These are phyloP conservation scores for Gallinago jamesoni DNA, from an alignment of 2,113 vertebrate species.

Conservation along the genomic window DNA sequence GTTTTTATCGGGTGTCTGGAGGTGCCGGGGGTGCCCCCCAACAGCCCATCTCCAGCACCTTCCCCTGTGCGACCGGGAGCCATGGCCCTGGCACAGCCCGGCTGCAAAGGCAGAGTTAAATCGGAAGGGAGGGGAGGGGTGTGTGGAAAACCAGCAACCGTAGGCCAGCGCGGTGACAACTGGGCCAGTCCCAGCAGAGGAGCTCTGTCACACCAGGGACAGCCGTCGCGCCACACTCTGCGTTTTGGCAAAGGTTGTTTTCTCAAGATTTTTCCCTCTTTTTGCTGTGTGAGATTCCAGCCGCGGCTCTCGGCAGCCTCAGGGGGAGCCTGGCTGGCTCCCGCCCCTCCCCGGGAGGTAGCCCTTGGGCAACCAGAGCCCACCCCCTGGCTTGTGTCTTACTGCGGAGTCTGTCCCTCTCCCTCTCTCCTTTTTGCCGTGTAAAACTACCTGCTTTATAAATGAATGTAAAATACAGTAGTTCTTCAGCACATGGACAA, in stretches of 20 bases:
- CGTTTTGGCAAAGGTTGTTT: background rate
- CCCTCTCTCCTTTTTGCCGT: constrained; percentile 8
- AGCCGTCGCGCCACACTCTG: fast-evolving
- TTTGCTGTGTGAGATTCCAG: background rate
- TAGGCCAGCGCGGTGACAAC: no score
- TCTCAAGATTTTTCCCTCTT: background rate
- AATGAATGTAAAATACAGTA: constrained; percentile 79
- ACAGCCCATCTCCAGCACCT: fast-evolving
- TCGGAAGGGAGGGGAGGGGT: fast-evolving
- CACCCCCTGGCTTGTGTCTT: constrained; percentile 37
- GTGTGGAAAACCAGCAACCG: fast-evolving
- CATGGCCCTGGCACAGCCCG: fast-evolving
- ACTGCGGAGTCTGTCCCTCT: background rate
- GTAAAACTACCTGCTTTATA: constrained; percentile 68
- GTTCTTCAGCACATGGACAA: constrained; percentile 80
- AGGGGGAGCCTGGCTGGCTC: no score
- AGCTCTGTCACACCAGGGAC: background rate
- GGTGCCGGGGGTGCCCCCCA: background rate
- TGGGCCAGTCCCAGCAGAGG: no score
- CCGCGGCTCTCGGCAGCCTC: background rate
- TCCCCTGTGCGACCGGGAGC: fast-evolving
- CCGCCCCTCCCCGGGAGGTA: no score
- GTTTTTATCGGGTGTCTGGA: fast-evolving
- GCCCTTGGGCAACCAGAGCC: constrained; percentile 21
- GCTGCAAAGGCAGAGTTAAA: background rate